These are phyloP conservation scores for Biston stratarius DNA, from an alignment of 2,888 invertebrate genomes.

Conservation along the genomic window DNA sequence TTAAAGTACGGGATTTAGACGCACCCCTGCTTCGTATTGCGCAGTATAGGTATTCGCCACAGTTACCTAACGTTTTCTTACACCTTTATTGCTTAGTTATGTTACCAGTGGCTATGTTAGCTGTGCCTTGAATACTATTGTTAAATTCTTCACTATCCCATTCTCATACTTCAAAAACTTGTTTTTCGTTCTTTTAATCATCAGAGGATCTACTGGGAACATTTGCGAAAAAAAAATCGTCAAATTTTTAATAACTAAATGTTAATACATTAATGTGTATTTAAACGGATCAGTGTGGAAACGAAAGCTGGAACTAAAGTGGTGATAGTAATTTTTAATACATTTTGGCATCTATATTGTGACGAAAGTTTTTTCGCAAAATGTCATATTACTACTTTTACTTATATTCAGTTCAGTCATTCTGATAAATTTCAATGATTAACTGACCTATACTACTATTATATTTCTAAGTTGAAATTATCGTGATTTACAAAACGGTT, in stretches of 20 bases:
- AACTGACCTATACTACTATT: neutral
- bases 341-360: too few species aligned
- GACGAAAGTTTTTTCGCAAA: too few species aligned
- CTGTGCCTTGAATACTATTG: neutral
- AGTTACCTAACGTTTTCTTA: neutral
- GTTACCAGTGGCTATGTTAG: neutral
- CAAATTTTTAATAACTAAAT: too few species aligned
- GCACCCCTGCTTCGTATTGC: constrained; percentile 32
- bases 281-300: too few species aligned
- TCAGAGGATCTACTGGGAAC: too few species aligned
- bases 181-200: neutral
- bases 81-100: neutral
- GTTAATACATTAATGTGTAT: too few species aligned
- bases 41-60: neutral
- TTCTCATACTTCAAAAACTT: neutral
- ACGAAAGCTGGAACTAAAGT: too few species aligned
- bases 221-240: too few species aligned
- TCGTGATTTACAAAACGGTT: neutral
- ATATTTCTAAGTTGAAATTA: neutral
- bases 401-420: too few species aligned
- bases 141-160: neutral
- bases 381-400: too few species aligned
- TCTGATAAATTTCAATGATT: too few species aligned
- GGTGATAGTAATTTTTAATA: too few species aligned
- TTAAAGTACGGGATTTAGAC: constrained; percentile 18